Conservation (phyloP, 2,113 vertebrate species). For the Theristicus caerulescens region DNA sequence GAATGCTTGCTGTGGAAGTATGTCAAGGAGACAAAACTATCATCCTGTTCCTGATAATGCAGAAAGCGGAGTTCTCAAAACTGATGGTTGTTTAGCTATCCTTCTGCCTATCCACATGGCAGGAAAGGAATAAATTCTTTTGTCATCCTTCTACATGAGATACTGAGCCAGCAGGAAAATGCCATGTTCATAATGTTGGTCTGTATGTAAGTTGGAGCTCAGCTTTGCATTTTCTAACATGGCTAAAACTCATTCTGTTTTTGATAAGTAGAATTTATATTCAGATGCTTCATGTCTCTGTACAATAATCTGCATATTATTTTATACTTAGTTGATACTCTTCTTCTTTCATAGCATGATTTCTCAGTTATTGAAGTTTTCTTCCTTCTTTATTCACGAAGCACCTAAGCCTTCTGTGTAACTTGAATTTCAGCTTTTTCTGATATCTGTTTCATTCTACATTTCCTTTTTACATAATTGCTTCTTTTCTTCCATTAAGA, state of each 20-base stretch:
- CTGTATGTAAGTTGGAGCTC: not conserved
- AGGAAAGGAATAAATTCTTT: not conserved
- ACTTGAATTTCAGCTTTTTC: not conserved
- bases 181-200: not conserved
- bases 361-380: not conserved
- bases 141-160: not conserved
- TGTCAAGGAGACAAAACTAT: constrained; percentile 34
- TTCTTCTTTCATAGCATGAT: not conserved
- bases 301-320: not conserved
- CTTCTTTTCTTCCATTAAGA: not conserved
- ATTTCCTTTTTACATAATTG: not conserved
- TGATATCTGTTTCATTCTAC: not conserved
- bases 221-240: not conserved
- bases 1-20: not conserved
- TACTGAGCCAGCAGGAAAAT: not conserved
- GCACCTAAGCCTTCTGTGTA: not conserved
- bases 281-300: not conserved
- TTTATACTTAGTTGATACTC: not conserved
- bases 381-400: not conserved
- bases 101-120: not conserved
- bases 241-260: not conserved
- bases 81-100: not conserved
- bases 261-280: not conserved
- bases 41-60: not conserved
- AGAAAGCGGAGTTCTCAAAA: not conserved